Percentiles rank a stretch among this genome's conserved stretches.
phyloP scores from a whole-genome alignment of 2,888 invertebrate species.

The Tanypteryx hageni region DNA sequence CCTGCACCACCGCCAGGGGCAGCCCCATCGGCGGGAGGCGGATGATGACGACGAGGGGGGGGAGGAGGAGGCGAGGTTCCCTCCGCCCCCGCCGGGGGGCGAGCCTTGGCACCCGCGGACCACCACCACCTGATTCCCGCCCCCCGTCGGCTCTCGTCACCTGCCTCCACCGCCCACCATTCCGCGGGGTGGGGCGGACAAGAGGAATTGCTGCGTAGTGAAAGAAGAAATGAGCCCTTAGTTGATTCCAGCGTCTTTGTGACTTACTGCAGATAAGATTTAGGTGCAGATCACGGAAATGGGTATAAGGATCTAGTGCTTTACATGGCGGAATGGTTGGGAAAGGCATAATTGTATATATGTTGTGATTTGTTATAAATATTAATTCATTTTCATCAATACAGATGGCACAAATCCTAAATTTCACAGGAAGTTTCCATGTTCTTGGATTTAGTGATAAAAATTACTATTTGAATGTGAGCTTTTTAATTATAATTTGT shows the following conservation, averaged over 20 bases:
- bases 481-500: no score
- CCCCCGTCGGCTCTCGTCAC: conserved; percentile 13
- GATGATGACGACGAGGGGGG: background rate
- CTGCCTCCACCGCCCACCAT: conserved; percentile 15
- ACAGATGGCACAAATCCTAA: no score
- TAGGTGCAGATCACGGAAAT: no score
- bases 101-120: conserved; percentile 14
- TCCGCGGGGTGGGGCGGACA: conserved; percentile 17
- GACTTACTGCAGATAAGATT: background rate
- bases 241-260: background rate
- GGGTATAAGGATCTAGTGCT: no score
- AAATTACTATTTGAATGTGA: no score
- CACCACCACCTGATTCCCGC: background rate
- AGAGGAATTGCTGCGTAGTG: conserved; percentile 18
- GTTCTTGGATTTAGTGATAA: no score
- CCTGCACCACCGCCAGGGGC: conserved; percentile 40
- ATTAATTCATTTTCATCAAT: no score
- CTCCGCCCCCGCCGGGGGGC: conserved; percentile 11
- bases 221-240: background rate
- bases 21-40: background rate
- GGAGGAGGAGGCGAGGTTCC: background rate
- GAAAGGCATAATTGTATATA: no score
- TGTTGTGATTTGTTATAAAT: no score
- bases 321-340: no score
- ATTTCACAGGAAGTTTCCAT: no score